Conservation (phyloP, 64 coral and sea anemone species). For the Orbicella faveolata region DNA sequence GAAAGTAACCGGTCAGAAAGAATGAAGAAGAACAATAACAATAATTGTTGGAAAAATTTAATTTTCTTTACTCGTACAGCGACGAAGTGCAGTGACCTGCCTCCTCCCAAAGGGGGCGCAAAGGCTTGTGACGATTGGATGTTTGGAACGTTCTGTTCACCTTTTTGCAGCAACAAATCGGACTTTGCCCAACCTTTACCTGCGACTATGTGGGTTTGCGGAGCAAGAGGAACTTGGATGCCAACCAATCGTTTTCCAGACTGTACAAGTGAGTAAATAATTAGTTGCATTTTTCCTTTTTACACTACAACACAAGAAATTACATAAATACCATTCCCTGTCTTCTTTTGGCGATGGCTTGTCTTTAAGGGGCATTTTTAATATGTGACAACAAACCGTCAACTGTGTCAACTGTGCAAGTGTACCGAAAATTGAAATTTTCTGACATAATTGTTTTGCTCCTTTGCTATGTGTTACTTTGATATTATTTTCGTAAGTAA, state of each 20-base stretch:
- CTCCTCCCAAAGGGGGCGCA: slow-evolving; percentile 23
- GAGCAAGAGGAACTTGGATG: slow-evolving; percentile 16
- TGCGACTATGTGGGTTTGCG: slow-evolving; percentile 26
- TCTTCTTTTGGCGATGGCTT: too few relatives aligned
- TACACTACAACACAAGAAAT: too few relatives aligned
- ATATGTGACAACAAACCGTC: too few relatives aligned
- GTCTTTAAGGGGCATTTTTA: too few relatives aligned
- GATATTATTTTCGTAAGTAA: background rate
- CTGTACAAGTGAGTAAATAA: slow-evolving; percentile 37
- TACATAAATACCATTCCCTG: too few relatives aligned
- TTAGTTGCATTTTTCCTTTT: too few relatives aligned
- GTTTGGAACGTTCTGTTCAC: slow-evolving; percentile 32
- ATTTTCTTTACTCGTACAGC: slow-evolving; percentile 3
- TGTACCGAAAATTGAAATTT: too few relatives aligned
- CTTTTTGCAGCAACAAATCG: slow-evolving; percentile 24
- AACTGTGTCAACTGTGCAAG: too few relatives aligned
- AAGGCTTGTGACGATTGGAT: slow-evolving; percentile 44
- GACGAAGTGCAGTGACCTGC: background rate
- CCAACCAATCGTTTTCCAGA: slow-evolving; percentile 21
- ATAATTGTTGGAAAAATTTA: background rate
- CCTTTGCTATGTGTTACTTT: background rate
- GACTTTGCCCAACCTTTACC: background rate
- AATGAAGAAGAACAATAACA: background rate
- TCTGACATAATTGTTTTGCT: background rate
- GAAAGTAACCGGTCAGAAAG: too few relatives aligned